phyloP scores from a whole-genome alignment of 1,140 invertebrate species.

The Tetraneura akinire region DNA sequence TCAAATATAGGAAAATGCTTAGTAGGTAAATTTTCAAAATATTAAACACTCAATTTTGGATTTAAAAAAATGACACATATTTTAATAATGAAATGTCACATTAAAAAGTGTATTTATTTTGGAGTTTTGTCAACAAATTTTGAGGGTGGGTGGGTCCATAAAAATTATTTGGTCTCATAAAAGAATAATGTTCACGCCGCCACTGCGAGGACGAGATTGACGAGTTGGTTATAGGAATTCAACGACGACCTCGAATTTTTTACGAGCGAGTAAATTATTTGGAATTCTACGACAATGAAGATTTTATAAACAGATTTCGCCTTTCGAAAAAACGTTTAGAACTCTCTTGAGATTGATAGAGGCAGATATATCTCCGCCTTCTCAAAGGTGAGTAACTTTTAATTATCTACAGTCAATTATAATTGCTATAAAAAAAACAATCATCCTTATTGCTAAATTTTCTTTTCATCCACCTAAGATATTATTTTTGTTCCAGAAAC shows the following conservation, averaged over 20 bases:
- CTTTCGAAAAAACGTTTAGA: background rate
- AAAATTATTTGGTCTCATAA: no score
- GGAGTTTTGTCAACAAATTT: no score
- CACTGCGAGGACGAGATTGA: background rate
- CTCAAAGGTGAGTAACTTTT: background rate
- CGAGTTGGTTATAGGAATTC: background rate
- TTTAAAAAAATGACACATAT: no score
- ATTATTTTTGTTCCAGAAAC: slow-evolving; percentile 2
- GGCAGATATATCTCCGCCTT: background rate
- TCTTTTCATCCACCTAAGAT: background rate
- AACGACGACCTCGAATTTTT: background rate
- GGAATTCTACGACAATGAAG: background rate
- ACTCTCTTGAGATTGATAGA: no score
- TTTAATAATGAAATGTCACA: no score
- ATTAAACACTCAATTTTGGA: no score
- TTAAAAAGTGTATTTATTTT: no score
- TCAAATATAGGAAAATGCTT: no score
- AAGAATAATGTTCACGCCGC: no score
- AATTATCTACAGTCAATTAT: background rate
- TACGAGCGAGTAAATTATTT: background rate
- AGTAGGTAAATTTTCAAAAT: no score
- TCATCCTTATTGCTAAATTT: no score
- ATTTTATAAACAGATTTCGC: background rate
- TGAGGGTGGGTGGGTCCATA: no score
- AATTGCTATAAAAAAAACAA: background rate